These are phyloP conservation scores for Coilia nasus DNA, from an alignment of 2,797 vertebrate genomes.

Conservation along the genomic window DNA sequence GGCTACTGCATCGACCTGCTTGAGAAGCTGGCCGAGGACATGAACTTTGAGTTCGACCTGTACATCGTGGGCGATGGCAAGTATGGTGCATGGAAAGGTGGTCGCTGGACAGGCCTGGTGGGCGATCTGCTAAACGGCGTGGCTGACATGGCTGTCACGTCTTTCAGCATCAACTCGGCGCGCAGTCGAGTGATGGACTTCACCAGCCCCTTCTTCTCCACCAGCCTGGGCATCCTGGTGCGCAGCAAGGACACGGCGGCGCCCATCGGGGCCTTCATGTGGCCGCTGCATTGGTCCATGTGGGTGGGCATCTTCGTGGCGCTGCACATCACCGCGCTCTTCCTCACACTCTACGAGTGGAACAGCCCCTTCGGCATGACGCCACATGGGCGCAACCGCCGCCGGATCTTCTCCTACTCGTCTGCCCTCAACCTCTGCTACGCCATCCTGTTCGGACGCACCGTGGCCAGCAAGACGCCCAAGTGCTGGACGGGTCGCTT, in stretches of 20 bases:
- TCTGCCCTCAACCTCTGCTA: constrained; percentile 97
- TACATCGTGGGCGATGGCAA: constrained; percentile 95
- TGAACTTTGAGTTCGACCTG: constrained; percentile 89
- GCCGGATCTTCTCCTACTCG: constrained; percentile 92
- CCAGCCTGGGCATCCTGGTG: constrained; percentile 94
- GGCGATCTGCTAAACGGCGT: constrained; percentile 87
- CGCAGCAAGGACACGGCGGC: constrained; percentile 87
- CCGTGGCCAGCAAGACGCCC: constrained; percentile 86
- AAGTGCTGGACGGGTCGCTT: constrained; percentile 90
- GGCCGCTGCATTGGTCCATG: constrained; percentile 97
- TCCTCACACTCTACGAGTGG: constrained; percentile 96
- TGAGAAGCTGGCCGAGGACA: constrained; percentile 88
- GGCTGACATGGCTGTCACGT: constrained; percentile 93
- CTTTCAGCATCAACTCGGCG: constrained; percentile 94
- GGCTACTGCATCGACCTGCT: constrained; percentile 95
- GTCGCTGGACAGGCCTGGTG: constrained; percentile 91
- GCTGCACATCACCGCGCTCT: constrained; percentile 89
- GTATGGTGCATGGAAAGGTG: constrained; percentile 83
- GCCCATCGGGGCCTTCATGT: constrained; percentile 93
- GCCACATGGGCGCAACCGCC: constrained; percentile 86
- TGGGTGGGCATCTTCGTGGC: constrained; percentile 94
- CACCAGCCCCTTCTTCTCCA: constrained; percentile 97
- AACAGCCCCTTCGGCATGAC: constrained; percentile 97
- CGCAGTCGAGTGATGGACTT: constrained; percentile 92
- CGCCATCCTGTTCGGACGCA: constrained; percentile 92